Base-by-base conservation (phyloP, 1,140 invertebrate genomes). In the Whitmania pigra region DNA sequence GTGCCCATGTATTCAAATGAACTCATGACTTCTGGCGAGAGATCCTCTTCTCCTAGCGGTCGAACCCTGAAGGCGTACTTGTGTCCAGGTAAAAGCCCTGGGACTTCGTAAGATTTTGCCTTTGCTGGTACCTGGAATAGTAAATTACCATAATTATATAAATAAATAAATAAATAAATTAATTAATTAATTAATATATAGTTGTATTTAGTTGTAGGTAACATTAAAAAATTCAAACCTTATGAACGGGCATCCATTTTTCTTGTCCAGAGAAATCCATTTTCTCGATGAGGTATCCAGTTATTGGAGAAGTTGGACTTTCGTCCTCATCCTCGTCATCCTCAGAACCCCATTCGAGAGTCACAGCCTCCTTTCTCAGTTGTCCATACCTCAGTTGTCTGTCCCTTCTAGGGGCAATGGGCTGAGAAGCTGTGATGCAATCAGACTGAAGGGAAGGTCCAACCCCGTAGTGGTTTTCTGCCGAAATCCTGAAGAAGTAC, bases 381-480 rank as follows among this genome's bases (percentile, higher is more conserved):
- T 97, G 93, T 77, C 94, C 91, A 55, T 71, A 71, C 53, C 71
- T 66, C 25, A 29, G 22, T 13, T 22, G 20, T 53, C 25, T 53
- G n/a, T 27, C 27, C 27, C 36, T 88, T 71, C 95, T 63, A 2
- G 53, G 53, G 66, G 77, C 78, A 82, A 90, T 94, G 69, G 93
- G 94, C 75, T 92, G 89, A 77, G 93, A 94, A 0, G 93, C 91
- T 79, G 89, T 90, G 75, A 96, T 89, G 81, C 91, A 93, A 25
- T 88, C 87, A 73, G 90, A 89, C 74, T 92, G 89, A 17, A 96
- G 80, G 31, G 93, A 91, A 71, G 93, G 89, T 20, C 92, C 93
- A 5, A 94, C 83, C 0, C 94, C 94, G 77, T 96, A 95, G 76
- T 94, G 92, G 83, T 97, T 97, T 81, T 97, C 94, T 36, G 94